These are phyloP conservation scores for Gymnocephalus cernua DNA, from an alignment of 2,113 vertebrate species.

Conservation along the genomic window DNA sequence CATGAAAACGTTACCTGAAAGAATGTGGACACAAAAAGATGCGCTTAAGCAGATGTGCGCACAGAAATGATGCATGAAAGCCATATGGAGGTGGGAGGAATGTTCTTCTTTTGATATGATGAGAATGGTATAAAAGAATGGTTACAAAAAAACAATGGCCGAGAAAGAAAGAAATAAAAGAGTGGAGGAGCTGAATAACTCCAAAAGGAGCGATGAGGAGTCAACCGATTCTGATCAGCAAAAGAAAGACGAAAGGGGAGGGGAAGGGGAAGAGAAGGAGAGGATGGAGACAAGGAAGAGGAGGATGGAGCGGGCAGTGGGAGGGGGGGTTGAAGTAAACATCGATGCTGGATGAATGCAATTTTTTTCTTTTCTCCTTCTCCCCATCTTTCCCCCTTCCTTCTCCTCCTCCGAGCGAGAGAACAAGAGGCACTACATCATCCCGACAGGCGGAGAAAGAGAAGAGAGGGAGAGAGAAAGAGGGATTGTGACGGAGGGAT, in stretches of 20 bases:
- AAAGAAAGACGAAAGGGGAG: background rate
- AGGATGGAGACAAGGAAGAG: conserved; percentile 39
- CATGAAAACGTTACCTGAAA: conserved; percentile 43
- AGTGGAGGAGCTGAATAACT: conserved; percentile 50
- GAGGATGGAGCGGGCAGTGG: conserved; percentile 33
- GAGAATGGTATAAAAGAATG: conserved; percentile 70
- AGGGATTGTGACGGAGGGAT: conserved; percentile 90
- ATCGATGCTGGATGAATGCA: conserved; percentile 78
- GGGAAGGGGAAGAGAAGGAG: conserved; percentile 14
- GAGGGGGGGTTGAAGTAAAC: conserved; percentile 66
- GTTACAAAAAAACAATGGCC: conserved; percentile 56
- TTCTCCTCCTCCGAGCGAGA: conserved; percentile 75
- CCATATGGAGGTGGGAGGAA: background rate
- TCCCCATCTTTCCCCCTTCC: conserved; percentile 62
- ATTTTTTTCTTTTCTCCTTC: conserved; percentile 73
- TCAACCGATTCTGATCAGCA: conserved; percentile 59
- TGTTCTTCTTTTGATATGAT: conserved; percentile 73
- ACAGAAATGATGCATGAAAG: conserved; percentile 40
- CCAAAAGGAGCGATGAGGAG: conserved; percentile 44
- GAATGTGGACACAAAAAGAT: conserved; percentile 46
- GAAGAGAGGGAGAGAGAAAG: conserved; percentile 89
- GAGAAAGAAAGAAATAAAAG: conserved; percentile 53
- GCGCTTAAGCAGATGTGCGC: conserved; percentile 58
- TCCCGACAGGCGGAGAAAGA: conserved; percentile 93
- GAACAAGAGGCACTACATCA: conserved; percentile 99